phyloP scores from a whole-genome alignment of 1,140 invertebrate genomes.

The Drosophila setifemur region DNA sequence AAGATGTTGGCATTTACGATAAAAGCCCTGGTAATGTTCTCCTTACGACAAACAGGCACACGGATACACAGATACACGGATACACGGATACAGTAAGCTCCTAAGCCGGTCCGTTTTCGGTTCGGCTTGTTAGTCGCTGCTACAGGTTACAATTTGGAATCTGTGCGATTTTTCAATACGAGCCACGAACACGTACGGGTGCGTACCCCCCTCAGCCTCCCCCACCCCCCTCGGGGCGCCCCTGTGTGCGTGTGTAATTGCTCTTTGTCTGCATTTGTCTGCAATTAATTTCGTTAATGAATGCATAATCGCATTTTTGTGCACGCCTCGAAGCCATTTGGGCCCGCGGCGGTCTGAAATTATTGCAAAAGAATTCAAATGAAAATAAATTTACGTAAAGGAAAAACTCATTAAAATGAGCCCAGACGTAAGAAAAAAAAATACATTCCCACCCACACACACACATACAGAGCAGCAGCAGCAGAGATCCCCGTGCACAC shows the following conservation, averaged over 20 bases:
- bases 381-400: conserved; percentile 80
- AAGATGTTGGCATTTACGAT: conserved; percentile 79
- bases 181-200: conserved; percentile 48
- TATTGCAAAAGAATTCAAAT: conserved; percentile 75
- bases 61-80: too few species aligned
- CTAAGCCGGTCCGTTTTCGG: conserved; percentile 40
- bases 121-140: conserved; percentile 25
- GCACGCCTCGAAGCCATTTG: conserved; percentile 73
- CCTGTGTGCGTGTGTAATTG: conserved; percentile 36
- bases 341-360: conserved; percentile 46
- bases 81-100: too few species aligned
- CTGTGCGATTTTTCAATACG: conserved; percentile 28
- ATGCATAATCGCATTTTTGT: conserved; percentile 80
- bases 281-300: conserved; percentile 79
- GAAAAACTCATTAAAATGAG: conserved; percentile 77
- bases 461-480: conserved; percentile 4
- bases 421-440: conserved; percentile 53
- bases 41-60: conserved; percentile 51
- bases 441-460: background rate
- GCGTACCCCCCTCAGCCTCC: conserved; percentile 19
- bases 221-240: background rate
- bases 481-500: conserved; percentile 22
- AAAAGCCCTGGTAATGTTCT: conserved; percentile 79
- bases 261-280: conserved; percentile 60
- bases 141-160: conserved; percentile 25